phyloP scores from a whole-genome alignment of 2,888 invertebrate genomes.

The Priocnemis perturbator region DNA sequence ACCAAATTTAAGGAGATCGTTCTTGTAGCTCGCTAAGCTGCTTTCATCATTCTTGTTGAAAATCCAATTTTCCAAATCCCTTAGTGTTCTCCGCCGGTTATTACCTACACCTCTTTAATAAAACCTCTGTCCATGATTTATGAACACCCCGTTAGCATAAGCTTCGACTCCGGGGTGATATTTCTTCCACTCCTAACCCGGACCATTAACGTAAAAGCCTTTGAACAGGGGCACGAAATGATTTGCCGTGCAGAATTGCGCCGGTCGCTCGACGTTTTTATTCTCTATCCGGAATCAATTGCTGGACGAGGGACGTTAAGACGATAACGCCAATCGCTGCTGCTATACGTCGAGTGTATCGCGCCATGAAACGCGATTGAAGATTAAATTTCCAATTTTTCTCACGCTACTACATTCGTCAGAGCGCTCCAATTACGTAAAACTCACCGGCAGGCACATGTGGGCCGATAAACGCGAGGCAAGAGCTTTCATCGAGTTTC shows the following conservation, averaged over 20 bases:
- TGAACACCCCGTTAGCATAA: constrained; percentile 14
- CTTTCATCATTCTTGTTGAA: constrained; percentile 23
- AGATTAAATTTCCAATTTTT: too few species aligned
- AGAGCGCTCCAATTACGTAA: too few species aligned
- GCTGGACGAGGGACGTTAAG: too few species aligned
- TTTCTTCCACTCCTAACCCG: constrained; percentile 10
- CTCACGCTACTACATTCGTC: too few species aligned
- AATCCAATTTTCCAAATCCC: constrained; percentile 32
- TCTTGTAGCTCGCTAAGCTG: constrained; percentile 26
- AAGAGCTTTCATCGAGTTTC: neutral
- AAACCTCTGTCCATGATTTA: constrained; percentile 25
- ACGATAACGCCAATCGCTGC: too few species aligned
- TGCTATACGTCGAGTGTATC: neutral
- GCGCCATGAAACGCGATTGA: neutral
- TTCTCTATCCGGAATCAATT: too few species aligned
- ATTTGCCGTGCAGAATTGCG: neutral
- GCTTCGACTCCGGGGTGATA: constrained; percentile 15
- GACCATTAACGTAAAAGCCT: constrained; percentile 11
- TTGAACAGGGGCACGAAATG: constrained; percentile 15
- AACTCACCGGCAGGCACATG: too few species aligned
- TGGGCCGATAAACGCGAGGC: too few species aligned
- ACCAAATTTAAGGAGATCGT: constrained; percentile 2
- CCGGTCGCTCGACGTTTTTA: too few species aligned
- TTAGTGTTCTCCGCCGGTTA: constrained; percentile 20
- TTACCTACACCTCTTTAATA: constrained; percentile 15